These are phyloP conservation scores for Sterrhoptilus dennistouni DNA, from an alignment of 2,113 vertebrate genomes.

Conservation along the genomic window DNA sequence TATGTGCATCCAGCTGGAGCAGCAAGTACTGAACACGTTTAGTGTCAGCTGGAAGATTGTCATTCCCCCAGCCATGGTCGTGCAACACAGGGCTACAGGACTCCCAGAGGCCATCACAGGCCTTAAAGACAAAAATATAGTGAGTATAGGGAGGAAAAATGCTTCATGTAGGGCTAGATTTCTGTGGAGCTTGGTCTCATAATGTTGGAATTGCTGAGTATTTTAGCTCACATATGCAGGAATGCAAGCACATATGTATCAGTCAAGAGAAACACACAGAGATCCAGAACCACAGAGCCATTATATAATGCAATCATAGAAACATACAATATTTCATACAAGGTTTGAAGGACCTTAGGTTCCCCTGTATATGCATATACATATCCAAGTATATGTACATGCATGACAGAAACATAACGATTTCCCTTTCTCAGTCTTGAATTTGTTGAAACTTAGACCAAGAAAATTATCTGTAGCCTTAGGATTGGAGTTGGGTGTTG, in stretches of 20 bases:
- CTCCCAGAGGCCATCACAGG: neutral
- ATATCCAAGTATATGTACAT: neutral
- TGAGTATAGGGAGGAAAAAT: neutral
- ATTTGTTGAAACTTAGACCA: neutral
- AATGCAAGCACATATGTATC: neutral
- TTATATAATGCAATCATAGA: neutral
- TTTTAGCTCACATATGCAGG: neutral
- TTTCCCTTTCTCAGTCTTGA: neutral
- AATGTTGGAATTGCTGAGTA: neutral
- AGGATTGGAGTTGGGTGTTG: neutral
- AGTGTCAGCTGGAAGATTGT: neutral
- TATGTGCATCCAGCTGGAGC: neutral
- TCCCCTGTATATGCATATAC: no score
- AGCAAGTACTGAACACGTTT: neutral
- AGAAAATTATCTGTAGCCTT: neutral
- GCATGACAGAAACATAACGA: neutral
- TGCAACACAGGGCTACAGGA: neutral
- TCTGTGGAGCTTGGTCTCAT: neutral
- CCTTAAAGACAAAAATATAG: neutral
- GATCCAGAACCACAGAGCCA: neutral
- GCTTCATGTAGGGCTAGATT: neutral
- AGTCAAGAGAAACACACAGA: neutral
- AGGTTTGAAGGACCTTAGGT: neutral
- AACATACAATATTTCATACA: neutral
- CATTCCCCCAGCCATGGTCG: neutral